Evolutionary conservation across 1,140 invertebrate genomes (phyloP).

Genomic region (Musca domestica): DNA sequence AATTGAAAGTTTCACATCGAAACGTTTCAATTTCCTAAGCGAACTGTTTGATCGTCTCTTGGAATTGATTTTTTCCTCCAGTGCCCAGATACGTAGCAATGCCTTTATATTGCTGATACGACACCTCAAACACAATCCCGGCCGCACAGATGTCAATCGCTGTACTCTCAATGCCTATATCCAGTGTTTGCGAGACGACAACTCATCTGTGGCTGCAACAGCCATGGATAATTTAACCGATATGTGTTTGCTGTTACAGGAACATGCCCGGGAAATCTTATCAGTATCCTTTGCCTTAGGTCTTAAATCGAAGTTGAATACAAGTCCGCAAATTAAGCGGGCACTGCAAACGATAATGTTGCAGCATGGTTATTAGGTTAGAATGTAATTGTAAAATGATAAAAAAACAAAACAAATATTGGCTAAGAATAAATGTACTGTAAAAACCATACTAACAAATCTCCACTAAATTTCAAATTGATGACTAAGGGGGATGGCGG

Average conservation of each 20-base stretch:
- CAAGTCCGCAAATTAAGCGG: conserved; percentile 73
- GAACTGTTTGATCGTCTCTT: conserved; percentile 64
- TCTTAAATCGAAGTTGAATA: conserved; percentile 75
- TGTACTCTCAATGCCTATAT: conserved; percentile 73
- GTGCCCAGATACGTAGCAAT: conserved; percentile 63
- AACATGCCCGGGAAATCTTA: conserved; percentile 75
- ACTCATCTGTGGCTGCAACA: conserved; percentile 74
- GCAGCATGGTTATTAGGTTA: conserved; percentile 71
- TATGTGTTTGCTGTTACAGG: conserved; percentile 78
- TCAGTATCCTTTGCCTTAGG: conserved; percentile 80
- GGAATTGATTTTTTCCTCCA: conserved; percentile 62
- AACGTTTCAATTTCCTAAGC: conserved; percentile 67
- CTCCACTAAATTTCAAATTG: no score
- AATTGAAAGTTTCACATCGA: conserved; percentile 68
- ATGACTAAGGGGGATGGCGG: no score
- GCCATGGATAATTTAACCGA: conserved; percentile 82
- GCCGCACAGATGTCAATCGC: conserved; percentile 52
- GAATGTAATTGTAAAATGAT: no score
- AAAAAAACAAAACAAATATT: no score
- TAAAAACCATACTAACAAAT: no score
- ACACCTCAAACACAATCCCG: conserved; percentile 67
- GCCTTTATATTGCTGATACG: conserved; percentile 66
- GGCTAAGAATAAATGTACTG: no score
- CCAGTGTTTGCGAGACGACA: conserved; percentile 73
- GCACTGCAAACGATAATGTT: conserved; percentile 77